Evolutionary conservation across 2,113 vertebrate genomes (phyloP).

Genomic region (Marcusenius ussheri): DNA sequence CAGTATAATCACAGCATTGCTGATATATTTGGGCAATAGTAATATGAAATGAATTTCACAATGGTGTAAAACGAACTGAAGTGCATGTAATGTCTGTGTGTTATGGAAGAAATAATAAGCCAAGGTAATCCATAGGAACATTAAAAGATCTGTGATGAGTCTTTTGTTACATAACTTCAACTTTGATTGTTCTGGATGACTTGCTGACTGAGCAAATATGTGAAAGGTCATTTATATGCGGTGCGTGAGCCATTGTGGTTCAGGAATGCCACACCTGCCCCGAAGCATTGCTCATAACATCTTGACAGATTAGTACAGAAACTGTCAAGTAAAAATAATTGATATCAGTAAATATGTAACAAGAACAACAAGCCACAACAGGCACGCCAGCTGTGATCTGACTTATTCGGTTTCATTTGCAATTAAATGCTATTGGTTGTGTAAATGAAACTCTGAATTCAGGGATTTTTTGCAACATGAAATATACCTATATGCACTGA

Average conservation of each 20-base stretch:
- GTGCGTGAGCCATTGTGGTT: neutral
- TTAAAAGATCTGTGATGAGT: neutral
- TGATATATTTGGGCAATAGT: neutral
- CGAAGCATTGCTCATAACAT: neutral
- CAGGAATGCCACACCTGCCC: neutral
- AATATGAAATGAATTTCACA: neutral
- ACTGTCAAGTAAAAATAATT: neutral
- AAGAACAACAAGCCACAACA: too few relatives aligned
- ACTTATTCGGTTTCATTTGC: neutral
- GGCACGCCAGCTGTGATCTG: neutral
- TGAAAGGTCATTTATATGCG: neutral
- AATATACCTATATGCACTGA: neutral
- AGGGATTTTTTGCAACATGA: neutral
- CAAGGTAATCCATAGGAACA: neutral
- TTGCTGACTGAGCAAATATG: neutral
- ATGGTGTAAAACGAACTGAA: neutral
- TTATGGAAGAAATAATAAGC: neutral
- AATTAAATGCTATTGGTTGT: neutral
- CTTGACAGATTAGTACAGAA: neutral
- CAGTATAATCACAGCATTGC: neutral
- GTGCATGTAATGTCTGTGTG: neutral
- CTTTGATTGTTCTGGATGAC: neutral
- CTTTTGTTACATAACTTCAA: neutral
- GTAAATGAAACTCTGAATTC: neutral
- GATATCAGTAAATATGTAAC: neutral